Base-by-base conservation (phyloP, 2,888 invertebrate species). In the Creontiades dilutus region DNA sequence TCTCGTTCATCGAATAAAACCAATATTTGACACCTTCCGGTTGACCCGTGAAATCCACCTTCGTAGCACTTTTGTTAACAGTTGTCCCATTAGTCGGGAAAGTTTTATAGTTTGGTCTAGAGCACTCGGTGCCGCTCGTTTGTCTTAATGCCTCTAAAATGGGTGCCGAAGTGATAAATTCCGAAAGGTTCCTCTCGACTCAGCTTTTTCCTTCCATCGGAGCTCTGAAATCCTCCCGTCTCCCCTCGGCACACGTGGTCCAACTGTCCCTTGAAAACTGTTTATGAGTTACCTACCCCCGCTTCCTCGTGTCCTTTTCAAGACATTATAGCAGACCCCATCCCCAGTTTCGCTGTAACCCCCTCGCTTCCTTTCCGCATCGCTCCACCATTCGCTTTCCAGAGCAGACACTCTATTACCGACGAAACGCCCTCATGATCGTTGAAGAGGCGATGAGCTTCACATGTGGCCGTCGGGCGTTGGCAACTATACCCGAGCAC, bases 71-170 rank as follows among this genome's bases (percentile, higher is more conserved):
- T 14, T 19, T 46, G 4, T 46, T 78, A 46, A 46, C 46, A n/a
- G 19, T 47, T 78, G 46, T 23, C 7, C 78, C 78, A 78, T 78
- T 78, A 78, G 78, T 46, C 46, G 78, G 16, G 19, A 46, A 78
- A 46, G 78, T 78, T 78, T 78, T 78, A 78, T 78, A 78, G 78
- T 78, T 78, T 78, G 78, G 78, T 46, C 46, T 78, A 78, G 78
- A 78, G 46, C 37, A 47, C 78, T 78, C 78, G 46, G 78, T 78
- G 78, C 78, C 16, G 78, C 46, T 78, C 78, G 78, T 78, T 78
- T 16, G 19, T 78, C 78, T 78, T 78, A 78, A 46, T 47, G 78
- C 78, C 78, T 47, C 46, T 46, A 28, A 46, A 78, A 78, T 78
- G 46, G 78, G 78, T 46, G 19, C 78, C 78, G 78, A 78, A 46